Evolutionary conservation across 2,797 vertebrate species (phyloP), one percentile per base, ranked within the genome.

Genomic region (Melanotaenia pygmaea): DNA sequence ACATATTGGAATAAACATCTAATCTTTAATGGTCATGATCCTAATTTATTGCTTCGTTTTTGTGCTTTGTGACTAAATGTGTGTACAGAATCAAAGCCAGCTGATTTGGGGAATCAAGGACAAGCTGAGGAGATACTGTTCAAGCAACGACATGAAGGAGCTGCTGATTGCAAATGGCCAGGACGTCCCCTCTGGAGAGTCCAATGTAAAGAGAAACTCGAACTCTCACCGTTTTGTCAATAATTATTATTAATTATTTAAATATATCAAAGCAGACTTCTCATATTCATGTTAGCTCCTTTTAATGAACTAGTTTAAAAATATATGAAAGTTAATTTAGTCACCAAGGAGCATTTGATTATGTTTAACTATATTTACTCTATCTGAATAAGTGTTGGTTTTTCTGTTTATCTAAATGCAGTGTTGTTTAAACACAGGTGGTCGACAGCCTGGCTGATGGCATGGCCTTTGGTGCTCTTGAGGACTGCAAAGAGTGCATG

Each of bases 31-130:
- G 3, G 1, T 0, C 2, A 2, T 22, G 1, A 37, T 54, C 45
- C 61, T 32, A 11, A 47, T 45, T 5, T 57, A 32, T 16, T 57
- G 6, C 4, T 30, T 0, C 37, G 16, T 67, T 30, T 34, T 32
- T 43, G 13, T 37, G 50, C 34, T 43, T 59, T 1, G 40, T 37
- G 16, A 24, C 50, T 64, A 28, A 2, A 4, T 56, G 14, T 28
- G 8, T 53, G 61, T 72, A 11, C 86, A 99, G 98, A 96, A 93
- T 72, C 98, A 99, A 86, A 98, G 95, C 1, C 95, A 98, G 84
- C 87, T 98, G 85, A 95, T 99, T 65, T 99, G 98, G 98, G 94
- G 93, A 70, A 94, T 99, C 84, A 99, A 98, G 82, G 98, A 99
- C 64, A 97, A 98, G 74, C 91, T 99, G 83, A 97, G 93, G 92